Evolutionary conservation across 2,113 vertebrate species (phyloP).

Genomic region (Penelope pileata): DNA sequence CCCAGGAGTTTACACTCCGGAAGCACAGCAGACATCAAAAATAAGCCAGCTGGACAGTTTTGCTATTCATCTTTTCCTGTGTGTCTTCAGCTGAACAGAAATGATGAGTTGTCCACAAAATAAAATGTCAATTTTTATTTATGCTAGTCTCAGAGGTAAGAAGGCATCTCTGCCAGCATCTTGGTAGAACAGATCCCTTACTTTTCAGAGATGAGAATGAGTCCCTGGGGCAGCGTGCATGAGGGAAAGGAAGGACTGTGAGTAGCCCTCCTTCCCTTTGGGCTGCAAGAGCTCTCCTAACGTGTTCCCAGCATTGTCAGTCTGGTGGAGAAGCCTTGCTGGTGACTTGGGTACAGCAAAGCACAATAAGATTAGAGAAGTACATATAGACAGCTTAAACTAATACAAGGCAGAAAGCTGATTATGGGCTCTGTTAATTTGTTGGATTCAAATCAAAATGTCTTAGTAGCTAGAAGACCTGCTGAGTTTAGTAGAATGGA

Average conservation of each 20-base stretch:
- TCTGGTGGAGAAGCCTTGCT: not conserved
- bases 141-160: not conserved
- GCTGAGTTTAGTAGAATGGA: not conserved
- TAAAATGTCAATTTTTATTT: constrained; percentile 18
- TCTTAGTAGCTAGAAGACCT: not conserved
- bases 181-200: not conserved
- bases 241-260: not conserved
- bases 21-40: not conserved
- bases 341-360: not conserved
- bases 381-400: not conserved
- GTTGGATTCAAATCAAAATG: not conserved
- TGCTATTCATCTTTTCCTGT: not conserved
- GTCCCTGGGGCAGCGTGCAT: not conserved
- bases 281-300: not conserved
- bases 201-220: not conserved
- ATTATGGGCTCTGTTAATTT: constrained; percentile 2
- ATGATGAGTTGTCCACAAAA: not conserved
- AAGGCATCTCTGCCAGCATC: not conserved
- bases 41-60: not conserved
- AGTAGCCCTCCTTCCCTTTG: not conserved
- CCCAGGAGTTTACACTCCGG: not conserved
- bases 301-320: not conserved
- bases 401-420: not conserved
- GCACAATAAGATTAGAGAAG: not conserved
- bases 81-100: constrained; percentile 15